Evolutionary conservation across 1,140 invertebrate species (phyloP).

Genomic region (Acromyrmex charruanus): DNA sequence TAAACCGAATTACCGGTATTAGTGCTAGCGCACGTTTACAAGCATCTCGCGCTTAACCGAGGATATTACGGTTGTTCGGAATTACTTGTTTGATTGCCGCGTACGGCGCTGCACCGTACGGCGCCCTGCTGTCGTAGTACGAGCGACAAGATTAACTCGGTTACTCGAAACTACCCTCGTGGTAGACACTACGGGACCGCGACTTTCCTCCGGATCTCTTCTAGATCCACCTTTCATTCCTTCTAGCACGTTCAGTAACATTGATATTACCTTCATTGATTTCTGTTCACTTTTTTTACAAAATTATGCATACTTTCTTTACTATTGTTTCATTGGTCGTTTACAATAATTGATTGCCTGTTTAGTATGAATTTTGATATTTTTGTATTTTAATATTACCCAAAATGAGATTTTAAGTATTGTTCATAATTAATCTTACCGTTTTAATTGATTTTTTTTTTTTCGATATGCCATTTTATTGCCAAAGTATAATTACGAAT

Average conservation of each 20-base stretch:
- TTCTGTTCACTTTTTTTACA: neutral
- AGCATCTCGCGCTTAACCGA: slow-evolving; percentile 72
- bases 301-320: neutral
- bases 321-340: neutral
- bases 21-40: slow-evolving; percentile 73
- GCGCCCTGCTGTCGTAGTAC: slow-evolving; percentile 43
- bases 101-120: slow-evolving; percentile 31
- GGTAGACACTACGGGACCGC: slow-evolving; percentile 30
- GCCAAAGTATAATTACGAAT: too few relatives aligned
- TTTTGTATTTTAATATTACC: neutral
- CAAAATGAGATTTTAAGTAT: too few relatives aligned
- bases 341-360: neutral
- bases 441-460: neutral
- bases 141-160: slow-evolving; percentile 67
- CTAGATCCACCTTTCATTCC: slow-evolving; percentile 15
- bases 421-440: neutral
- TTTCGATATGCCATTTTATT: neutral
- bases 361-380: neutral
- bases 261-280: neutral
- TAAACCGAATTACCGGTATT: slow-evolving; percentile 76
- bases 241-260: slow-evolving; percentile 9
- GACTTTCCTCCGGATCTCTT: slow-evolving; percentile 51
- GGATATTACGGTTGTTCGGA: slow-evolving; percentile 75
- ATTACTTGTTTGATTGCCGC: slow-evolving; percentile 76
- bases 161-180: slow-evolving; percentile 61